phyloP scores from a whole-genome alignment of 2,113 vertebrate genomes.

The Balaeniceps rex region DNA sequence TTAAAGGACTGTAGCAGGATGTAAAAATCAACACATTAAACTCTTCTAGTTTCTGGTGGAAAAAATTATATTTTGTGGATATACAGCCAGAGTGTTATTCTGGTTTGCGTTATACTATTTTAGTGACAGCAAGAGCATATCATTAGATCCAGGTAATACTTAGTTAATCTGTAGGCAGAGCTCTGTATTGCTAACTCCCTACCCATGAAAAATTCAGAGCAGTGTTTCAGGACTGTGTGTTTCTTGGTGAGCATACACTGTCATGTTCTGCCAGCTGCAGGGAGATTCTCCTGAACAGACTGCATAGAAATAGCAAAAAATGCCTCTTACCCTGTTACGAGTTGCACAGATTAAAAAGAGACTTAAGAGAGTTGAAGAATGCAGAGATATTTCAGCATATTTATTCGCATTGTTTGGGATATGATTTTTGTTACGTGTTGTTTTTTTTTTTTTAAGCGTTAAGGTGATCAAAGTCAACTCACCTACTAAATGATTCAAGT shows the following conservation, averaged over 20 bases:
- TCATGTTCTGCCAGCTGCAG: not conserved
- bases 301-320: not conserved
- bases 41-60: conserved; percentile 6
- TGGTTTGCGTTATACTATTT: conserved; percentile 32
- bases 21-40: conserved; percentile 21
- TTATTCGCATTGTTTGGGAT: not conserved
- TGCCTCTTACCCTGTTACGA: not conserved
- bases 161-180: not conserved
- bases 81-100: not conserved
- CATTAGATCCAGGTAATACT: conserved; percentile 20
- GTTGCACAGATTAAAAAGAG: not conserved
- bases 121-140: not conserved
- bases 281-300: not conserved
- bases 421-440: not conserved
- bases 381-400: not conserved
- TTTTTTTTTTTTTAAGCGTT: not conserved
- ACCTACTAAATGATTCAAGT: not conserved
- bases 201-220: not conserved
- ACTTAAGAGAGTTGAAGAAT: not conserved
- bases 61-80: not conserved
- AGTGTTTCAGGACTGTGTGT: not conserved
- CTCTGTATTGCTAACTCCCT: not conserved
- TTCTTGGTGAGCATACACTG: not conserved
- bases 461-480: not conserved
- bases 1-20: not conserved